Base-by-base conservation (phyloP, 2,797 vertebrate species). In the Limnodromus scolopaceus region DNA sequence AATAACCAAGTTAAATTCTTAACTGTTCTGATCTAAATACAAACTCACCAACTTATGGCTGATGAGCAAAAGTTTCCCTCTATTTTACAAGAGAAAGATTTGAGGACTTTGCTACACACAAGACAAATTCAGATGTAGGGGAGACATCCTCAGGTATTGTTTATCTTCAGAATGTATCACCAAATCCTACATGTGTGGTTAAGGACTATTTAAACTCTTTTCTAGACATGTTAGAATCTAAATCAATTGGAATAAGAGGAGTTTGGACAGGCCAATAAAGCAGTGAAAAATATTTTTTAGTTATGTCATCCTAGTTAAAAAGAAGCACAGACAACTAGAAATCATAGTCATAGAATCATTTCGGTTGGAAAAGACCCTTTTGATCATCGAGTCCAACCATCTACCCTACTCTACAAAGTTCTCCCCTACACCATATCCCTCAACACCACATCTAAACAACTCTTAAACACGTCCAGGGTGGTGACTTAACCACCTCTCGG, bases 111-210 rank as follows among this genome's bases (percentile, higher is more conserved):
- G 28, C 3, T 28, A 34, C 3, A 28, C 3, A 70, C 5, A 15
- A 61, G 22, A 4, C 12, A 36, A 75, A 63, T 46, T 45, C 18
- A 65, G 9, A 5, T 27, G 4, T 11, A 5, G 3, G 18, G 10
- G 17, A 87, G 9, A 39, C 5, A 58, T 64, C 4, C 2, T 3
- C 10, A 8, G 3, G 3, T 58, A 16, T 22, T 2, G 2, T 66
- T 84, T 60, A 58, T 5, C 38, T 38, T 63, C 36, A 23, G 25
- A 75, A 28, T 27, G 2, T 41, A 38, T 30, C 27, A 13, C 9
- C 8, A 25, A 51, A 55, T 5, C 34, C 30, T 45, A 18, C 10
- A 22, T 38, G 7, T 48, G 20, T 27, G 5, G 4, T 61, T 84
- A 65, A 43, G 15, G 22, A 20, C 8, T 8, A 2, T 48, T 60